These are phyloP conservation scores for Chironomus striatipennis DNA, from an alignment of 1,140 invertebrate species.

Conservation along the genomic window DNA sequence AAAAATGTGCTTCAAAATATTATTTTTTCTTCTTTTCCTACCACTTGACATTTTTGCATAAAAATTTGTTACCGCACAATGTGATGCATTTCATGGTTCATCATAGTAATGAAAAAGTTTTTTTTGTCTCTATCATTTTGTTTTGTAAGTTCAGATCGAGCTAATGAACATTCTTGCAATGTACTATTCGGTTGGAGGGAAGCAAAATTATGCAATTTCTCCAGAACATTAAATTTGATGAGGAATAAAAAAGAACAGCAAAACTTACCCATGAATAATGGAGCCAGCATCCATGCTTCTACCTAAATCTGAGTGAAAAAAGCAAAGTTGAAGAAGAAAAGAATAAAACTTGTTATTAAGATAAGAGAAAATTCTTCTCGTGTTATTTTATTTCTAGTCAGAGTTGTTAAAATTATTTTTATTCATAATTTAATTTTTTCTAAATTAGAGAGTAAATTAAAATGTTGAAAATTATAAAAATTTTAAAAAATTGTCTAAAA, in stretches of 20 bases:
- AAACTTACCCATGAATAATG: slow-evolving; percentile 20
- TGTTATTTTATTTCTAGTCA: no score
- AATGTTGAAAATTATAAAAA: no score
- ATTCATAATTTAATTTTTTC: no score
- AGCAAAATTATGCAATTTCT: slow-evolving; percentile 4
- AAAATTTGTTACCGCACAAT: background rate
- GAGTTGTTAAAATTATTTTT: no score
- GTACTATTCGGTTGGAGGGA: background rate
- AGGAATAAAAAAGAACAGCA: background rate
- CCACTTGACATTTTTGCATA: slow-evolving; percentile 7
- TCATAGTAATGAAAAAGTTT: slow-evolving; percentile 2
- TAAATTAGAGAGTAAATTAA: no score
- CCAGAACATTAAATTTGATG: background rate
- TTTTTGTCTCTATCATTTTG: background rate
- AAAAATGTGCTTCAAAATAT: no score
- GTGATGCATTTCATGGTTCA: slow-evolving; percentile 12
- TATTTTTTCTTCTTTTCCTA: background rate
- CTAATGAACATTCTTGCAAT: background rate
- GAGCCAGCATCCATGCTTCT: slow-evolving; percentile 20
- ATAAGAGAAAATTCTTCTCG: no score
- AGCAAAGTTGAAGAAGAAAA: slow-evolving; percentile 1
- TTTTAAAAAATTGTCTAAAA: no score
- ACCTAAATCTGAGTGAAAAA: background rate
- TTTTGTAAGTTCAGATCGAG: background rate
- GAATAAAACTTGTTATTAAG: no score